A percentile compares a stretch with the other conserved stretches of the same genome.
Conservation (phyloP, 1,140 invertebrate species). For the Matsumurasca onukii region DNA sequence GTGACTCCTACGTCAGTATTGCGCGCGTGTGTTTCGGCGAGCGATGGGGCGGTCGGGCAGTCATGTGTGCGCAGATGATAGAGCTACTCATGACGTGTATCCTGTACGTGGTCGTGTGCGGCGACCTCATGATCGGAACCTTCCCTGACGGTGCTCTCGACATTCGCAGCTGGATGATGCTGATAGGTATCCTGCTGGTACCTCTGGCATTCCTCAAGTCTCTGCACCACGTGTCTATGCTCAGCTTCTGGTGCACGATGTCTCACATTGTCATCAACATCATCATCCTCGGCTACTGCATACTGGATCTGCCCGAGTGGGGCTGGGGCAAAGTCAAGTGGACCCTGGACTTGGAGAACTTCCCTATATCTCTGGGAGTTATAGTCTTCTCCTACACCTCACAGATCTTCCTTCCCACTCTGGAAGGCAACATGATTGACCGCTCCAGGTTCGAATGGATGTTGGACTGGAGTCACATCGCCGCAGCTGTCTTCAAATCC, state of each 20-base stretch:
- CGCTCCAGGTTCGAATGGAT: slow-evolving; percentile 93
- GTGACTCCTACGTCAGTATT: slow-evolving; percentile 93
- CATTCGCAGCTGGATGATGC: slow-evolving; percentile 94
- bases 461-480: slow-evolving; percentile 97
- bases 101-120: slow-evolving; percentile 96
- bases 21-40: slow-evolving; percentile 92
- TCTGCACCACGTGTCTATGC: slow-evolving; percentile 87
- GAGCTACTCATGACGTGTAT: slow-evolving; percentile 99
- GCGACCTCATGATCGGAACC: slow-evolving; percentile 94
- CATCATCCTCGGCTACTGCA: slow-evolving; percentile 94
- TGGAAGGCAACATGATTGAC: slow-evolving; percentile 96
- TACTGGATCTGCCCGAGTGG: slow-evolving; percentile 91
- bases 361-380: slow-evolving; percentile 98
- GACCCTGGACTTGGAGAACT: slow-evolving; percentile 91
- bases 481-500: slow-evolving; percentile 95
- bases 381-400: slow-evolving; percentile 99
- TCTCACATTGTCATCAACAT: slow-evolving; percentile 97
- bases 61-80: slow-evolving; percentile 96
- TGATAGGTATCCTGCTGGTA: slow-evolving; percentile 88
- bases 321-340: slow-evolving; percentile 90
- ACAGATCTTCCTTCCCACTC: slow-evolving; percentile 96
- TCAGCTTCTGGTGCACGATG: slow-evolving; percentile 99
- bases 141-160: slow-evolving; percentile 92
- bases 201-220: slow-evolving; percentile 93
- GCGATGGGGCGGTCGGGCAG: slow-evolving; percentile 81